Evolutionary conservation across 2,888 invertebrate genomes (phyloP).

Genomic region (Polymixis flavicincta): DNA sequence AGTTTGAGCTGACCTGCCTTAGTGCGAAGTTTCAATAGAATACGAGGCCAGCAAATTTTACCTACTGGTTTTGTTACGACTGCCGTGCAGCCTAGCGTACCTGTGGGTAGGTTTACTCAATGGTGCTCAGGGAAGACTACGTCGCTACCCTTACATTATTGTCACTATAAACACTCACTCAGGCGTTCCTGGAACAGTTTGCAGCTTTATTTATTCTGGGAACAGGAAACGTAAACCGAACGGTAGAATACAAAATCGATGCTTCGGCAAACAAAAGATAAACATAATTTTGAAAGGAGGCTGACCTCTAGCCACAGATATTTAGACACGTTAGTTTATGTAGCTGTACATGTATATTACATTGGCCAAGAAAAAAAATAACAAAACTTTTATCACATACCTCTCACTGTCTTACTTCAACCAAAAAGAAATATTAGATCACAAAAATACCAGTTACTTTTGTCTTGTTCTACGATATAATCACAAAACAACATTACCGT

Average conservation of each 20-base stretch:
- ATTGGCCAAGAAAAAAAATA: neutral
- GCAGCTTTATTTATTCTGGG: conserved; percentile 35
- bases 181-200: conserved; percentile 13
- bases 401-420: conserved; percentile 26
- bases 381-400: conserved; percentile 10
- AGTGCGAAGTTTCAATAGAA: neutral
- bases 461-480: conserved; percentile 52
- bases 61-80: neutral
- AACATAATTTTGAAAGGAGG: neutral
- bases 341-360: neutral
- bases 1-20: neutral
- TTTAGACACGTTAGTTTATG: neutral
- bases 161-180: conserved; percentile 54
- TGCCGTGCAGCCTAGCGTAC: neutral
- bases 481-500: conserved; percentile 59
- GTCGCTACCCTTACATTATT: conserved; percentile 47
- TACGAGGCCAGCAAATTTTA: neutral
- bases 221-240: neutral
- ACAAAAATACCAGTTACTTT: conserved; percentile 43
- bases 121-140: conserved; percentile 39
- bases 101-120: conserved; percentile 33
- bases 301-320: neutral
- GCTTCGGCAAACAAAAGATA: neutral
- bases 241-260: conserved; percentile 6
- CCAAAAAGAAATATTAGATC: conserved; percentile 51